Evolutionary conservation across 2,888 invertebrate genomes (phyloP).

Genomic region (Drosophila ezoana): DNA sequence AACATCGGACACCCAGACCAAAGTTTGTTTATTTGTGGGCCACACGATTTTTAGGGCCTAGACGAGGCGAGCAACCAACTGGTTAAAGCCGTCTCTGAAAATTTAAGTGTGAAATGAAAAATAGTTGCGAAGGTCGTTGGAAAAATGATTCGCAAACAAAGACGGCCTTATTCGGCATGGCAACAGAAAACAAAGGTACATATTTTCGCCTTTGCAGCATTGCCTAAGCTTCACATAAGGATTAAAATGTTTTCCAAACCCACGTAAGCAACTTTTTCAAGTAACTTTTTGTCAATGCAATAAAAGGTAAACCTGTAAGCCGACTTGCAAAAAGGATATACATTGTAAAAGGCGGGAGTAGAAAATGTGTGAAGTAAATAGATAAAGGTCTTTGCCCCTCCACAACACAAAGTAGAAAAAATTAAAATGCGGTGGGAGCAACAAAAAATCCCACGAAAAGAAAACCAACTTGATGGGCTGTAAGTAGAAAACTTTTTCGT

Average conservation of each 20-base stretch:
- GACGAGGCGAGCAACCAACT: constrained; percentile 12
- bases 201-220: constrained; percentile 4
- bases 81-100: constrained; percentile 12
- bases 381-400: constrained; percentile 14
- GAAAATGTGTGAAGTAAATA: constrained; percentile 57
- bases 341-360: constrained; percentile 64
- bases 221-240: background rate
- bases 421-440: constrained; percentile 10
- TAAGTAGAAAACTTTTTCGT: constrained; percentile 67
- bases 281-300: constrained; percentile 65
- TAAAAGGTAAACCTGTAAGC: constrained; percentile 56
- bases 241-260: too few species aligned
- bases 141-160: constrained; percentile 26
- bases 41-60: constrained; percentile 1
- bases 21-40: constrained; percentile 1
- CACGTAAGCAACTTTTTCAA: too few species aligned
- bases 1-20: constrained; percentile 25
- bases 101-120: constrained; percentile 53
- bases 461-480: constrained; percentile 66
- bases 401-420: constrained; percentile 1
- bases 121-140: constrained; percentile 38
- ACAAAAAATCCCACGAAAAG: constrained; percentile 46
- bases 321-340: constrained; percentile 70
- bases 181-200: background rate
- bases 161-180: constrained; percentile 2